Conservation (phyloP, 2,888 invertebrate species). For the Rapana venosa region DNA sequence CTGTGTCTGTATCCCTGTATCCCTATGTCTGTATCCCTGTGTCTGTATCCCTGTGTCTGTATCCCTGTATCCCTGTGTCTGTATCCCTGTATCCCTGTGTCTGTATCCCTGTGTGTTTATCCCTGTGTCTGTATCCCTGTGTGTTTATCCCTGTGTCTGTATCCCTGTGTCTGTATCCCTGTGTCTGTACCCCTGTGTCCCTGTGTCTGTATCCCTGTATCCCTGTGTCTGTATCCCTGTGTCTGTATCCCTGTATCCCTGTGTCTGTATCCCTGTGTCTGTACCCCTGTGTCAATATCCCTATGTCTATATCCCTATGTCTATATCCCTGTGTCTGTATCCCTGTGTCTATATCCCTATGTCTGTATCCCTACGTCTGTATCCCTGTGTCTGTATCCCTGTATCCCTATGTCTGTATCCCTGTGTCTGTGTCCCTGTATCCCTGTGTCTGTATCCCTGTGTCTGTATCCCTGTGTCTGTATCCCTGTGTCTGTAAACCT, state of each 20-base stretch:
- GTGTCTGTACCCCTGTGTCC: no score
- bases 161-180: slow-evolving; percentile 1
- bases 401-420: neutral
- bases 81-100: neutral
- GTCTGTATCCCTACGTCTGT: neutral
- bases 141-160: neutral
- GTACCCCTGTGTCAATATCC: no score
- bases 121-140: neutral
- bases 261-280: no score
- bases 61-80: neutral
- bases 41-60: neutral
- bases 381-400: neutral
- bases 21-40: neutral
- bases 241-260: no score
- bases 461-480: neutral
- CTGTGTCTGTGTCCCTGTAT: neutral
- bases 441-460: neutral
- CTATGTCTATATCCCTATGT: no score
- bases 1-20: neutral
- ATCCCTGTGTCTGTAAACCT: neutral
- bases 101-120: neutral
- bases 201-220: no score
- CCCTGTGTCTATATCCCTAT: neutral
- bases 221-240: slow-evolving; percentile 8
- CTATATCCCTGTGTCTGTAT: neutral